Evolutionary conservation across 2,113 vertebrate genomes (phyloP).

Genomic region (Drymodes brunneopygia): DNA sequence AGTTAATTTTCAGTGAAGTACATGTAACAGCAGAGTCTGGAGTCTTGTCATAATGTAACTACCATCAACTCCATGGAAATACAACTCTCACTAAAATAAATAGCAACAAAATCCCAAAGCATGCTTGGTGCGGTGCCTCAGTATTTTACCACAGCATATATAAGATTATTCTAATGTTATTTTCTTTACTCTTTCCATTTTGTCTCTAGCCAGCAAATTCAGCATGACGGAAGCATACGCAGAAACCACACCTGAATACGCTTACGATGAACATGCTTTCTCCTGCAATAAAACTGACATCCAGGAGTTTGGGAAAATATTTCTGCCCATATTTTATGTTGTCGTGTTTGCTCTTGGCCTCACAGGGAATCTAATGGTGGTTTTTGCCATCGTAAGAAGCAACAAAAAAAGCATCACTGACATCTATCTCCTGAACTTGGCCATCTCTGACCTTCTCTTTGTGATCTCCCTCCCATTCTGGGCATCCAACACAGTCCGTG

Average conservation of each 20-base stretch:
- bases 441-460: constrained; percentile 84
- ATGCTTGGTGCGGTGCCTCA: not conserved
- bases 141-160: not conserved
- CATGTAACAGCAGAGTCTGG: not conserved
- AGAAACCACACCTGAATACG: not conserved
- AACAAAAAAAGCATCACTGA: constrained; percentile 84
- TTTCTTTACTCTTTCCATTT: not conserved
- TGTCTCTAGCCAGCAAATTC: not conserved
- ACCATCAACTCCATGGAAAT: not conserved
- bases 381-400: constrained; percentile 75
- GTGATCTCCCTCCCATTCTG: constrained; percentile 85
- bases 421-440: constrained; percentile 87
- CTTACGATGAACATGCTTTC: constrained; percentile 24
- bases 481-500: constrained; percentile 67
- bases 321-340: constrained; percentile 64
- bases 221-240: constrained; percentile 39
- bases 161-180: not conserved
- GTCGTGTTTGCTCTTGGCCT: constrained; percentile 80
- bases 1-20: not conserved
- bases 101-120: not conserved
- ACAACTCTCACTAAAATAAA: not conserved
- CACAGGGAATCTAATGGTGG: constrained; percentile 82
- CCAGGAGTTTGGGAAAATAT: constrained; percentile 52
- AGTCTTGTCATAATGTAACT: not conserved
- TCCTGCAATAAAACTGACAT: constrained; percentile 50